Percentiles rank a stretch among this genome's conserved stretches.
These are phyloP conservation scores for Microplitis mediator DNA, from an alignment of 1,140 invertebrate species.

Conservation along the genomic window DNA sequence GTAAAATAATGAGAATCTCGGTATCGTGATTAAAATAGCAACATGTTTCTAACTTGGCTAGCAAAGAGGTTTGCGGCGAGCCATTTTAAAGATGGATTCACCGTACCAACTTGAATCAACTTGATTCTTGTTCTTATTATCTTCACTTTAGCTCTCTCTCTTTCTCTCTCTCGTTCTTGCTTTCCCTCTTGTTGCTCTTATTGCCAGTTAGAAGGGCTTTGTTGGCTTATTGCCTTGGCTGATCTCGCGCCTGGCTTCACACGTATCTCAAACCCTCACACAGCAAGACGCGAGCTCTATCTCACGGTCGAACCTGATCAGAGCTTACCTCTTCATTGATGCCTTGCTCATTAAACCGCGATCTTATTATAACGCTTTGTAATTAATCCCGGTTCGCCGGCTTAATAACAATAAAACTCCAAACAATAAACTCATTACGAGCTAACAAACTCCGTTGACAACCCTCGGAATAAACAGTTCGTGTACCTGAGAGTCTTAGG, in stretches of 20 bases:
- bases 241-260: background rate
- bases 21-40: constrained; percentile 13
- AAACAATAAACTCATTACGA: constrained; percentile 57
- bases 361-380: constrained; percentile 42
- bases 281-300: background rate
- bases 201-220: constrained; percentile 4
- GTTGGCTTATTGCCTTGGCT: background rate
- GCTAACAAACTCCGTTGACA: constrained; percentile 22
- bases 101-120: background rate
- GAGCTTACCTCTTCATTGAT: background rate
- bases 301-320: constrained; percentile 6
- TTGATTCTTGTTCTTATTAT: background rate
- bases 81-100: background rate
- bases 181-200: background rate
- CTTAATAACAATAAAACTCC: constrained; percentile 41
- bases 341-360: constrained; percentile 19
- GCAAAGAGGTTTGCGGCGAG: background rate
- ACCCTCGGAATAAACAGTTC: background rate
- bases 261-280: constrained; percentile 9
- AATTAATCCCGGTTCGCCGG: constrained; percentile 43
- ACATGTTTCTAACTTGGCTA: constrained; percentile 4
- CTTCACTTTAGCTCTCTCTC: background rate
- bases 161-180: background rate
- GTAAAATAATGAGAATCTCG: constrained; percentile 15
- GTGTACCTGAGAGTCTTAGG: background rate